phyloP scores from a whole-genome alignment of 2,888 invertebrate species.

The Andrena marginata region DNA sequence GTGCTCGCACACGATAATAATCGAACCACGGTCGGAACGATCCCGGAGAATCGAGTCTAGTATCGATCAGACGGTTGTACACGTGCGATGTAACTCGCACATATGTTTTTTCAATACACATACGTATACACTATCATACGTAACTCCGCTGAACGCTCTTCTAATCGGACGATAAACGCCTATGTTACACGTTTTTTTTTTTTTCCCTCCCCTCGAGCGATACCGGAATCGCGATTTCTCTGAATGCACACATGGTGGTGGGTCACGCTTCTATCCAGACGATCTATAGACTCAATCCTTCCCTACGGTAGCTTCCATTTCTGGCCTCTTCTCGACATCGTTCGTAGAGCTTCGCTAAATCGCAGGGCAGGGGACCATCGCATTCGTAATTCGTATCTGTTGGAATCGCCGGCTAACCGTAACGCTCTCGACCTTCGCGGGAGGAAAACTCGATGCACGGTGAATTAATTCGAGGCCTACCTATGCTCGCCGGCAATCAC shows the following conservation, averaged over 20 bases:
- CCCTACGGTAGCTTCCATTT: constrained; percentile 25
- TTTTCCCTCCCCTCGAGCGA: constrained; percentile 14
- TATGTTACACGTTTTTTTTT: constrained; percentile 20
- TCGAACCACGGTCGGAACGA: constrained; percentile 52
- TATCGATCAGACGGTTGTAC: constrained; percentile 53
- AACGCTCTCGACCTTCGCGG: constrained; percentile 27
- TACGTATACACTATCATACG: constrained; percentile 23
- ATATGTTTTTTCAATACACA: not conserved
- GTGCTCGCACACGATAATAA: constrained; percentile 69
- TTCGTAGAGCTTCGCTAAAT: constrained; percentile 1
- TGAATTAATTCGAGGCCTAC: not conserved
- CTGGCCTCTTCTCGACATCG: constrained; percentile 10
- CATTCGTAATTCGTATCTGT: no score
- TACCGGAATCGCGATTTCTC: constrained; percentile 60
- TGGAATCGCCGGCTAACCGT: constrained; percentile 8
- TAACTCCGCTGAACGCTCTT: constrained; percentile 56
- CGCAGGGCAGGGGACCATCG: constrained; percentile 9
- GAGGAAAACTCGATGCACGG: constrained; percentile 33
- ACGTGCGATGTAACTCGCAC: constrained; percentile 37
- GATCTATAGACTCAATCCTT: constrained; percentile 49
- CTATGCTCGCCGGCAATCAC: not conserved
- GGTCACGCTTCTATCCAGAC: constrained; percentile 80
- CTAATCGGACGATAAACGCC: constrained; percentile 39
- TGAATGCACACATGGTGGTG: constrained; percentile 79
- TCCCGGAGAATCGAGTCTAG: constrained; percentile 51